These are phyloP conservation scores for Sus scrofa DNA, from an alignment of 2,113 vertebrate species.

Conservation along the genomic window T2T-Sscrofa CM000827.6:47660501-47661000, in stretches of 20 bases:
- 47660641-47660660: not conserved
- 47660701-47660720: not conserved
- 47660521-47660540: not conserved
- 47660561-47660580: not conserved
- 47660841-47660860: not conserved
- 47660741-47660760: not conserved
- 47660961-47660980: not conserved
- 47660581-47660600: not conserved
- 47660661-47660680: not conserved
- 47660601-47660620: not conserved
- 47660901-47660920: not conserved
- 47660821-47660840: not conserved
- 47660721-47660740: too few species aligned
- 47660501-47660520: not conserved
- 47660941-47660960: not conserved
- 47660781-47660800: not conserved
- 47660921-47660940: not conserved
- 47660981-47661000: not conserved
- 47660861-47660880: not conserved
- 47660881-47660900: not conserved
- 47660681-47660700: not conserved
- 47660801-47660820: not conserved
- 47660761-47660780: not conserved
- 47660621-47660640: not conserved
- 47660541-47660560: rapidly evolving